Base-by-base conservation (phyloP, 2,888 invertebrate genomes). In the Tachina grossa region DNA sequence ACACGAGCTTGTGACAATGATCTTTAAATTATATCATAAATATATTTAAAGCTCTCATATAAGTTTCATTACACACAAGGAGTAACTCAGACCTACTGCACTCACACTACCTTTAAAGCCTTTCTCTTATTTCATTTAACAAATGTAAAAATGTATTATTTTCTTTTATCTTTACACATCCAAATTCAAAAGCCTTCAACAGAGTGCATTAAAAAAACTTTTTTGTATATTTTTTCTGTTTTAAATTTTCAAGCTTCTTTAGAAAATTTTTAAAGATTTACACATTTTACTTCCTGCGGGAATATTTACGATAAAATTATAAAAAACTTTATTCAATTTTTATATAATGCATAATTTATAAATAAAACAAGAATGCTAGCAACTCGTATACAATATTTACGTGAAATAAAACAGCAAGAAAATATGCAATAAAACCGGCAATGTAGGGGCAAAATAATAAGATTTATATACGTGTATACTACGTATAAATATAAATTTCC, bases 251-350 rank as follows among this genome's bases (percentile, higher is more conserved):
- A 31, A 31, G 6, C 5, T 5, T 31, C 31, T 6, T 31, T 6
- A 31, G 31, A 59, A 49, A 49, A 0, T 5, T 51, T 16, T 51
- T 9, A 22, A 45, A 14, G 39, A 11, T 57, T 65, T 45, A 43
- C 31, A 19, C 51, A 14, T 13, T 16, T 43, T 22, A 19, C 69
- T 13, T 61, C 59, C 45, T 41, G n/a, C 22, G 74, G 31, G 59
- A 59, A 57, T 55, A 31, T 65, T 80, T 49, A 51, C 31, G 22
- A 59, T 59, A 66, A 74, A 81, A 75, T 75, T 59, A 80, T 66
- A 66, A 84, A 31, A 59, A 76, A 72, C 53, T 81, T 80, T 80
- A 84, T 84, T 72, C 66, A 84, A 80, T 80, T 77, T 84, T 72
- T 61, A 80, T 72, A 72, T 72, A 61, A 53, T 80, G 76, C 76